Conservation (phyloP, 2,113 vertebrate species). For the Platysteira castanea region DNA sequence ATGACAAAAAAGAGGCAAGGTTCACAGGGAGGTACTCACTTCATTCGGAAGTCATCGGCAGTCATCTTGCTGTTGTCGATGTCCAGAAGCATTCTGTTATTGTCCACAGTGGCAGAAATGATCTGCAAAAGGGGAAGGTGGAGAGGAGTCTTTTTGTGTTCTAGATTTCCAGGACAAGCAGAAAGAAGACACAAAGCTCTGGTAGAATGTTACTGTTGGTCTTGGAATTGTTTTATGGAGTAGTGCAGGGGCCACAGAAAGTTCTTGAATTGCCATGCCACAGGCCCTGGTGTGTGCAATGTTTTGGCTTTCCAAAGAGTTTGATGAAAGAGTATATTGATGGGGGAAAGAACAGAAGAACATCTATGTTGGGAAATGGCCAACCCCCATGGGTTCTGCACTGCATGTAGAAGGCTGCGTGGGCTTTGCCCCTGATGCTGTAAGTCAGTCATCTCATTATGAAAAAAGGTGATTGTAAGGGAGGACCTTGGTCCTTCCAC, state of each 20-base stretch:
- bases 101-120: slow-evolving; percentile 48
- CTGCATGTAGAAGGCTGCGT: background rate
- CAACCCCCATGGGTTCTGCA: background rate
- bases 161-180: background rate
- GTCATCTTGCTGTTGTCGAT: slow-evolving; percentile 52
- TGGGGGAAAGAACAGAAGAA: background rate
- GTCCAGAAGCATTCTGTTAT: slow-evolving; percentile 69
- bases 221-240: background rate
- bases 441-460: too few relatives aligned
- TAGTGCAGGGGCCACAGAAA: too few relatives aligned
- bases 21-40: slow-evolving; percentile 57
- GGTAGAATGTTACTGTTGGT: fast-evolving
- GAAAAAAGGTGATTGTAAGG: background rate
- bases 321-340: background rate
- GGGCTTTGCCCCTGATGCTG: background rate
- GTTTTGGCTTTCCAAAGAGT: background rate
- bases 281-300: background rate
- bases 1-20: too few relatives aligned
- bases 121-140: background rate
- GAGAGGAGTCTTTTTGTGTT: background rate
- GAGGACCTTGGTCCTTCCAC: background rate
- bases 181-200: background rate
- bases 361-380: background rate
- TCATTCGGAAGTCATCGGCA: slow-evolving; percentile 75
- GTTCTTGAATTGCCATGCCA: background rate